Percentiles rank a stretch among this genome's conserved stretches.
Conservation (phyloP, 2,797 vertebrate species). For the Thripadectes ignobilis region DNA sequence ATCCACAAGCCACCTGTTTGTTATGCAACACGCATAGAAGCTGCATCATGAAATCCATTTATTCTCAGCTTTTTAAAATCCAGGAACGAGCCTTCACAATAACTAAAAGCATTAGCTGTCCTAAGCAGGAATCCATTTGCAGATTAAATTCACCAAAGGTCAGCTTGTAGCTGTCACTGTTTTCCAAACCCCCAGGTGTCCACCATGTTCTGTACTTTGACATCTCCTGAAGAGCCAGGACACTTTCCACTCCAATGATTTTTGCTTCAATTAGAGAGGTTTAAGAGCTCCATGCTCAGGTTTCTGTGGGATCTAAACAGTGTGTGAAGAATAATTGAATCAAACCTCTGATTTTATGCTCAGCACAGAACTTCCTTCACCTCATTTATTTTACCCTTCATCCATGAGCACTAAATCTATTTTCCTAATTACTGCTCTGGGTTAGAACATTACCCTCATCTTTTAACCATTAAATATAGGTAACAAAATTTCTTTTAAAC, state of each 20-base stretch:
- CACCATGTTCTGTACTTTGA: constrained; percentile 42
- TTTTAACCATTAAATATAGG: background rate
- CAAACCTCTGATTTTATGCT: constrained; percentile 47
- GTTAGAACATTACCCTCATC: background rate
- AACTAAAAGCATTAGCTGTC: constrained; percentile 71
- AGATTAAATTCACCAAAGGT: constrained; percentile 78
- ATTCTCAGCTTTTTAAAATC: constrained; percentile 68
- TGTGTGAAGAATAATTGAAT: constrained; percentile 69
- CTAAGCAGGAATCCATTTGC: constrained; percentile 76
- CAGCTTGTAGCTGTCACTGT: constrained; percentile 68
- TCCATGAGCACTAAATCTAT: constrained; percentile 25
- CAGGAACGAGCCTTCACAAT: constrained; percentile 42
- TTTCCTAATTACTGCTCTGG: constrained; percentile 51
- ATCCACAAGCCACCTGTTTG: constrained; percentile 60
- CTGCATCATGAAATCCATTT: constrained; percentile 67
- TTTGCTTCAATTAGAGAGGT: constrained; percentile 71
- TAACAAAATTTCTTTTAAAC: background rate
- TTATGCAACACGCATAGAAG: constrained; percentile 43
- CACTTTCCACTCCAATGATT: constrained; percentile 70
- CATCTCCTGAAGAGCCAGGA: constrained; percentile 66
- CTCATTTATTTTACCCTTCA: constrained; percentile 47
- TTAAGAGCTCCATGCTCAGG: constrained; percentile 56
- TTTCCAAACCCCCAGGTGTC: constrained; percentile 53
- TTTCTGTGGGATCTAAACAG: constrained; percentile 56
- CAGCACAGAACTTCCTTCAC: constrained; percentile 30